Conservation (phyloP, 2,888 invertebrate genomes). For the Smittia aterrima region DNA sequence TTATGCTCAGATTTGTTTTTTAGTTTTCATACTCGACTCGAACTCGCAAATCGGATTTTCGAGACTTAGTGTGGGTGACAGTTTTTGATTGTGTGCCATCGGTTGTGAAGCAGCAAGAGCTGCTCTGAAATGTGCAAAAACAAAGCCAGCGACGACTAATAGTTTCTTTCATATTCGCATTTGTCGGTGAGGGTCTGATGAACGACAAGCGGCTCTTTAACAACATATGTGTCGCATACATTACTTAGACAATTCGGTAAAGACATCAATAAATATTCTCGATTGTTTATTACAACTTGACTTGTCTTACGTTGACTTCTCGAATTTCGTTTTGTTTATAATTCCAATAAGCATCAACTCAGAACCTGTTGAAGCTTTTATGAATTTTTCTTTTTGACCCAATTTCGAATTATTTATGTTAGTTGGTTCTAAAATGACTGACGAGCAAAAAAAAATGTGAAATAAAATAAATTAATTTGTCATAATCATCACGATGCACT, state of each 20-base stretch:
- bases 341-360: too few relatives aligned
- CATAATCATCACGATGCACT: too few relatives aligned
- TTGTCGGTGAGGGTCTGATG: conserved; percentile 9
- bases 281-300: conserved; percentile 15
- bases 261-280: neutral
- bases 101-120: neutral
- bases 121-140: conserved; percentile 29
- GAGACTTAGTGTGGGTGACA: conserved; percentile 36
- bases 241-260: conserved; percentile 15
- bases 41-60: neutral
- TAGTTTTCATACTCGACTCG: conserved; percentile 16
- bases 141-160: conserved; percentile 3
- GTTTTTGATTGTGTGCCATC: conserved; percentile 20
- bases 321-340: too few relatives aligned
- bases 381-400: too few relatives aligned
- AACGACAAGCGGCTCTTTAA: conserved; percentile 23
- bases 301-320: neutral
- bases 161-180: conserved; percentile 15
- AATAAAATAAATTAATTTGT: too few relatives aligned
- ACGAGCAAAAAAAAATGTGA: too few relatives aligned
- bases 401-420: too few relatives aligned
- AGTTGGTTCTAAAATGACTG: too few relatives aligned
- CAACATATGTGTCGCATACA: conserved; percentile 35
- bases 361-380: neutral
- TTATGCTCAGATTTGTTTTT: conserved; percentile 8